Base-by-base conservation (phyloP, 2,113 vertebrate species). In the Cairina moschata region DNA sequence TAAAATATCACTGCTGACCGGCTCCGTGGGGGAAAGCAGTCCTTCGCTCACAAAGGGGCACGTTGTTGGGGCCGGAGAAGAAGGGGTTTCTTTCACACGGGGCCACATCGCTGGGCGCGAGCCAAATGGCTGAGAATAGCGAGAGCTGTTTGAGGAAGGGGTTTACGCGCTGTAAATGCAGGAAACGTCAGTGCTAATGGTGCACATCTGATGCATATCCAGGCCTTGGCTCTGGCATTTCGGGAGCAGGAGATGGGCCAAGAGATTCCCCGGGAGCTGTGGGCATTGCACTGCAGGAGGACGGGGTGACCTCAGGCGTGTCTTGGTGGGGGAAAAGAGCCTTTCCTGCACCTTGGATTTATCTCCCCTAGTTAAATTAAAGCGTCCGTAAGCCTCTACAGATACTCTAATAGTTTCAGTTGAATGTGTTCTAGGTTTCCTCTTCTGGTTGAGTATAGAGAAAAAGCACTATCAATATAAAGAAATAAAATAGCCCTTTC, bases 31-130 rank as follows among this genome's bases (percentile, higher is more conserved):
- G 86, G 67, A 82, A 92, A 79, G 93, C 77, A 68, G 84, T 65
- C 77, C 89, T 93, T 82, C 94, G 66, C 89, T 95, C 87, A 95
- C 95, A 94, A 97, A 95, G 23, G 75, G 93, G 93, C 44, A 65
- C 77, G 89, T 97, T 96, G 95, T 96, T 92, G 84, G 84, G 81
- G 77, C 77, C 34, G 14, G 66, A 89, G 95, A 26, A 95, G 78
- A 95, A 95, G 86, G 54, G 62, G 34, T 82, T 76, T 91, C 94
- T 96, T 96, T 97, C 89, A n/a, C 74, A 8, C 74, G 78, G 84
- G 74, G 83, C 95, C 91, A 93, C 94, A 62, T 94, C 94, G 86
- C 77, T 73, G 91, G 91, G 83, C 16, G 0, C 56, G 77, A 90
- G 89, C 86, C 89, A 92, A 91, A 75, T 68, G 74, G 44, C 2